Base-by-base conservation (phyloP, 2,888 invertebrate species). In the Tachina lurida region DNA sequence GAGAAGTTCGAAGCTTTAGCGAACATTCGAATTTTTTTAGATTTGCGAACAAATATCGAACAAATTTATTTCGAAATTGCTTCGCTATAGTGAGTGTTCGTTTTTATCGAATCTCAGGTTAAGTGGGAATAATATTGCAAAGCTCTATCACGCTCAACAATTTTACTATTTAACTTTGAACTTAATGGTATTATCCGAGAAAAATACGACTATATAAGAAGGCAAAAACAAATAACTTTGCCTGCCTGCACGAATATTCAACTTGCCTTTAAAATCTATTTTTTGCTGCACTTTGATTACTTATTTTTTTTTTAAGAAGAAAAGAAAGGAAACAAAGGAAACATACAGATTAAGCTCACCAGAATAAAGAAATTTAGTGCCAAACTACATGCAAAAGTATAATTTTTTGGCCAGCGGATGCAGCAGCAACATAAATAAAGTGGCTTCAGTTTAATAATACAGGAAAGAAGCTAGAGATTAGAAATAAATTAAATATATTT, bases 241-340 rank as follows among this genome's bases (percentile, higher is more conserved):
- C 58, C 41, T 31, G 31, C 47, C 49, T 31, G 4, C 22, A 19
- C 60, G 12, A 19, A 17, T 52, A 3, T 56, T 19, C 10, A 10
- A 31, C 15, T 49, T 68, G 15, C n/a, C 43, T 12, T 19, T 41
- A 15, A 13, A 63, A 10, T 54, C 22, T 45, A 31, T 17, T 10
- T 65, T 56, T 60, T 60, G 22, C 22, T 67, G 74, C 65, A 60
- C 43, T 74, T 74, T 74, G 41, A 74, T 74, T 80, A 47, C 71
- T 56, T 65, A 63, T 65, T 73, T 47, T 31, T 41, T 4, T n/a
- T 31, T 41, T 4, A 22, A 39, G 39, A 65, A 56, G 17, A 71
- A 71, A 45, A 9, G 19, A 58, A 80, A n/a, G 49, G 22, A 43
- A 49, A 67, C 15, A n/a, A 43, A 45, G 2, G 43, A 75, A 65